These are phyloP conservation scores for Oryzaephilus surinamensis DNA, from an alignment of 1,140 invertebrate genomes.

Conservation along the genomic window DNA sequence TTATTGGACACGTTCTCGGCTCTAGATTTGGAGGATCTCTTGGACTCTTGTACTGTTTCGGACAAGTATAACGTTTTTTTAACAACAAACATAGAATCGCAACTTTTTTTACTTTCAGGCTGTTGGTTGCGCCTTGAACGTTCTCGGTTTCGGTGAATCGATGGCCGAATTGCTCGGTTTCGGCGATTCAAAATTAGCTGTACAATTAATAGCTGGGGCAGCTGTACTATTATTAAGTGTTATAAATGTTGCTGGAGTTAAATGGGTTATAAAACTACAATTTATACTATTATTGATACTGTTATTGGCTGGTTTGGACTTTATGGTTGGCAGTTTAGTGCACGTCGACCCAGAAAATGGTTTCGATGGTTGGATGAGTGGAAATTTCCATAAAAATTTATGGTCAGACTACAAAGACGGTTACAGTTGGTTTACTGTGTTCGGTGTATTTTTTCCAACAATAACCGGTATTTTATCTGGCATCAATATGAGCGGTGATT, in stretches of 20 bases:
- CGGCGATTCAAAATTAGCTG: constrained; percentile 59
- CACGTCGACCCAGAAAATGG: constrained; percentile 56
- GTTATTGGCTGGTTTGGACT: constrained; percentile 77
- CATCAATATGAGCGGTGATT: constrained; percentile 96
- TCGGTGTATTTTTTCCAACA: constrained; percentile 92
- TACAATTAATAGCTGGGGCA: constrained; percentile 67
- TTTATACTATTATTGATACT: constrained; percentile 74
- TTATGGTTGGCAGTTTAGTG: constrained; percentile 79
- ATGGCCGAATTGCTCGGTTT: constrained; percentile 75
- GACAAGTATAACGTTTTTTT: constrained; percentile 54
- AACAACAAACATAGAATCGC: not conserved
- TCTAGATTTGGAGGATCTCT: constrained; percentile 84
- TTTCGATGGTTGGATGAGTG: constrained; percentile 74
- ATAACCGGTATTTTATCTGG: constrained; percentile 89
- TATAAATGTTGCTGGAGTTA: constrained; percentile 86
- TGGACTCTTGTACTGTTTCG: constrained; percentile 90
- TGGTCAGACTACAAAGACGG: constrained; percentile 66
- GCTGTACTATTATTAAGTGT: constrained; percentile 72
- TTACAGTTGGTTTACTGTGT: constrained; percentile 83
- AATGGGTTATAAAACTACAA: constrained; percentile 87
- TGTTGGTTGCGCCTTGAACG: constrained; percentile 89
- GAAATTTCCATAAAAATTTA: constrained; percentile 73
- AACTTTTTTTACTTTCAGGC: constrained; percentile 48
- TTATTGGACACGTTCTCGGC: constrained; percentile 87
- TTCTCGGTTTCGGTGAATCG: constrained; percentile 90